Evolutionary conservation across 2,797 vertebrate species (phyloP), one percentile per base, ranked within the genome.

Genomic region (Tolypeutes matacus): DNA sequence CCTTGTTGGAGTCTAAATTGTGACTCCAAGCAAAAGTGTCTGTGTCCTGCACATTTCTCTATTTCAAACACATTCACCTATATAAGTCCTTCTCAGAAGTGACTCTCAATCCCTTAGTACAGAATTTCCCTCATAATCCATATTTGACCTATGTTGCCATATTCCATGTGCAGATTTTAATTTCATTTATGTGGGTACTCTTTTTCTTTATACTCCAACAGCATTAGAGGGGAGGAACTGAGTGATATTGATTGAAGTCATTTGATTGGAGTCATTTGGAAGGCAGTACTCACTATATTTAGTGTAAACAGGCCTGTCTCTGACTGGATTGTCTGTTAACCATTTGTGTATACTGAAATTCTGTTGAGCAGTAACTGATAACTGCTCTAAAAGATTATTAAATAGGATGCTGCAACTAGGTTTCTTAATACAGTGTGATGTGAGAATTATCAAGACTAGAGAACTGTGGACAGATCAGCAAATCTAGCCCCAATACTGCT

Each of bases 291-390:
- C 89, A 9, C 95, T 97, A 21, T 96, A 89, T 98, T 98, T 95
- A 92, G 95, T 82, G 96, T 97, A 87, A 93, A 93, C 93, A 96
- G 88, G 88, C 80, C 87, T 97, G 94, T 91, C 96, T 82, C 56
- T 94, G 93, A 92, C 90, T 94, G 94, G 94, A 97, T 97, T 97
- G 94, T 97, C 97, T 96, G 96, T 95, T 94, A 97, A 86, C 94
- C 95, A 56, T 95, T 97, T 98, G 86, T 94, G 94, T 97, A 97
- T 46, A 39, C 93, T 97, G 88, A 96, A 93, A 82, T 95, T 95
- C 96, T 95, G 82, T 97, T 96, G 97, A 97, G 91, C 92, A 97
- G 95, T 93, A 96, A 95, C 96, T 97, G 96, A 97, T 97, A 97
- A 96, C 92, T 97, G 92, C 97, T 97, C 86, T 96, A 93, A 96